These are phyloP conservation scores for Cryptotermes secundus DNA, from an alignment of 1,140 invertebrate genomes.

Conservation along the genomic window DNA sequence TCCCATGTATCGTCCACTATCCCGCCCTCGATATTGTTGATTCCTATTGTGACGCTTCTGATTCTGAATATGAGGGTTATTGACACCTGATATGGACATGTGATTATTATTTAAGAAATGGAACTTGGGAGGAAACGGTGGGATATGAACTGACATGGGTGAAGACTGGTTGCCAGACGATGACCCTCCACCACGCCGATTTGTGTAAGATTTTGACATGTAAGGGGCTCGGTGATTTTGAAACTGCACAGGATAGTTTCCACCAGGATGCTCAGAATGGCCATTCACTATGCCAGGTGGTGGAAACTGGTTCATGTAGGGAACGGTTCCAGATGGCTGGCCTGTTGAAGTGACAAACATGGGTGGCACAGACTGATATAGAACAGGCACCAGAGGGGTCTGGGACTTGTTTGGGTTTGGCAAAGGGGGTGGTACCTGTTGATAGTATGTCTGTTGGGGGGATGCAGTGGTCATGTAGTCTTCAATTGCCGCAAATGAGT, in stretches of 20 bases:
- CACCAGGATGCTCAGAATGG: neutral
- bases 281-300: neutral
- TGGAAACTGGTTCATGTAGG: neutral
- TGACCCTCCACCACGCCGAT: neutral
- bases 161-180: neutral
- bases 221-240: neutral
- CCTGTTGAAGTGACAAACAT: neutral
- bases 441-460: neutral
- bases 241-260: neutral
- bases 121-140: constrained; percentile 1
- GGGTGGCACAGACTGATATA: neutral
- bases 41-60: neutral
- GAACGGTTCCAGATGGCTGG: neutral
- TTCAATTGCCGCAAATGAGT: neutral
- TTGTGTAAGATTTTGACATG: neutral
- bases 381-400: neutral
- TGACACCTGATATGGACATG: neutral
- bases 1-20: neutral
- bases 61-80: neutral
- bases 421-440: neutral
- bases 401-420: neutral
- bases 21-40: neutral
- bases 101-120: neutral
- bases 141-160: constrained; percentile 4
- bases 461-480: neutral